These are phyloP conservation scores for Thera britannica DNA, from an alignment of 2,888 invertebrate genomes.

Conservation along the genomic window DNA sequence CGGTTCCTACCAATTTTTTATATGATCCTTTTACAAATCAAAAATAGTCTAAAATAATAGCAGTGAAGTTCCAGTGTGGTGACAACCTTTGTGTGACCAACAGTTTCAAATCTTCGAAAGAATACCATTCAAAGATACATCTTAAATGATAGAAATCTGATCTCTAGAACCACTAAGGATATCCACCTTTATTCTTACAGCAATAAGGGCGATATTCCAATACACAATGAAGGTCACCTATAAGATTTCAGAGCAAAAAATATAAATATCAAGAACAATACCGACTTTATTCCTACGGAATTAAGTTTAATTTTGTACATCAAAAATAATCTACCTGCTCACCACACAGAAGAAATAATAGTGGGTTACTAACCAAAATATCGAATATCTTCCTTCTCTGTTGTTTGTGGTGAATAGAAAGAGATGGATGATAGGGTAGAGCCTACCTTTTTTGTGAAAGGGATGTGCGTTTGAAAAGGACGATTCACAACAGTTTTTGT, in stretches of 20 bases:
- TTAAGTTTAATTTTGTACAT: conserved; percentile 16
- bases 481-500: conserved; percentile 14
- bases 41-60: too few species aligned
- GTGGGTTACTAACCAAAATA: not conserved
- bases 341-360: conserved; percentile 7
- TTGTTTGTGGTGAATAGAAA: conserved; percentile 7
- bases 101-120: not conserved
- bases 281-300: not conserved
- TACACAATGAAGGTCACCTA: conserved; percentile 16
- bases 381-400: conserved; percentile 5
- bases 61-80: too few species aligned
- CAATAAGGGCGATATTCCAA: conserved; percentile 7
- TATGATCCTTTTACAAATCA: too few species aligned
- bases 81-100: not conserved
- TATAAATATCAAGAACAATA: not conserved
- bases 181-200: not conserved
- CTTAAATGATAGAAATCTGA: conserved; percentile 16
- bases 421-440: conserved; percentile 22
- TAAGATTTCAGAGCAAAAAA: conserved; percentile 31
- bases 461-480: conserved; percentile 20
- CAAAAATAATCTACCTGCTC: conserved; percentile 24
- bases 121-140: conserved; percentile 7
- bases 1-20: too few species aligned
- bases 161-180: conserved; percentile 1
- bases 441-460: conserved; percentile 23